phyloP scores from a whole-genome alignment of 2,797 vertebrate genomes.

The Myiothlypis chrysogaster region DNA sequence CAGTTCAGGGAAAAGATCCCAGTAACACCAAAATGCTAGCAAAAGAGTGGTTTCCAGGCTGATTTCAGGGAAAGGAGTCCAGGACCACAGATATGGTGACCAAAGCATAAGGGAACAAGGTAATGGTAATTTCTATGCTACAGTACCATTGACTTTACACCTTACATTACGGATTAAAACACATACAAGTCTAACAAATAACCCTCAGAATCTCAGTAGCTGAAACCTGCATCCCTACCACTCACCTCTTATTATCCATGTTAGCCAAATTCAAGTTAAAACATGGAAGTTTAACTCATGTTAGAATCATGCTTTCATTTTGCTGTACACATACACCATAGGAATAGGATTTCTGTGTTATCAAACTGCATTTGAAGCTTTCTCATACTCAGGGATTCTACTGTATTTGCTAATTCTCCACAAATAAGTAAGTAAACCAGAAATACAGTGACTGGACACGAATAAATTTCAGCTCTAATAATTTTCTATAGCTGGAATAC shows the following conservation, averaged over 20 bases:
- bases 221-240: not conserved
- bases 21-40: not conserved
- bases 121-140: not conserved
- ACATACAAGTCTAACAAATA: not conserved
- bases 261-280: not conserved
- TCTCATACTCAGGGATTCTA: not conserved
- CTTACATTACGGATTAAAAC: not conserved
- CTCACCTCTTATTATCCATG: not conserved
- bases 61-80: not conserved
- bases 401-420: not conserved
- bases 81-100: not conserved
- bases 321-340: not conserved
- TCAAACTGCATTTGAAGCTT: not conserved
- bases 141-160: not conserved
- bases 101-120: not conserved
- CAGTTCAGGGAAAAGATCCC: not conserved
- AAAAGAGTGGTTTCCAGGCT: not conserved
- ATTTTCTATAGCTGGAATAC: not conserved
- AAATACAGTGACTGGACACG: not conserved
- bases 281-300: not conserved
- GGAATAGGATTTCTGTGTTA: not conserved
- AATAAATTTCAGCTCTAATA: not conserved
- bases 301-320: not conserved
- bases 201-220: not conserved
- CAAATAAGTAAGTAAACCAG: not conserved